phyloP scores from a whole-genome alignment of 2,113 vertebrate genomes.

The Pardalotus punctatus region DNA sequence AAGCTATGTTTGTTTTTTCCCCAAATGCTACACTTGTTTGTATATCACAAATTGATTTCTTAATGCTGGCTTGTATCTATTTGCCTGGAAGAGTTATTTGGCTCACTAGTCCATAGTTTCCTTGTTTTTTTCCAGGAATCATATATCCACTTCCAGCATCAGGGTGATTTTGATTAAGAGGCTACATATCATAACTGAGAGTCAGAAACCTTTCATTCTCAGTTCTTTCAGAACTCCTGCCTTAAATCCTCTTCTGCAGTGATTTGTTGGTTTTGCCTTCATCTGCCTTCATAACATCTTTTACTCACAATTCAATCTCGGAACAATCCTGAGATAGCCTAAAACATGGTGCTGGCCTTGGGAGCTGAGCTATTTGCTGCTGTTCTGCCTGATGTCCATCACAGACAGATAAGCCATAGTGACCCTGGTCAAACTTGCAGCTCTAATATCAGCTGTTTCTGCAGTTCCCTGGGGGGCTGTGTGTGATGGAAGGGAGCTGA shows the following conservation, averaged over 20 bases:
- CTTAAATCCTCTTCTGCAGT: background rate
- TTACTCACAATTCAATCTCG: background rate
- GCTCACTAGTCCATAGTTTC: background rate
- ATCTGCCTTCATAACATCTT: background rate
- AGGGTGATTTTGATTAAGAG: background rate
- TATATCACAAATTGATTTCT: background rate
- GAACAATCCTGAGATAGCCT: background rate
- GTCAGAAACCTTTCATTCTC: background rate
- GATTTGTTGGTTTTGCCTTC: background rate
- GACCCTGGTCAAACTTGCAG: background rate
- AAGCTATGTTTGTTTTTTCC: background rate
- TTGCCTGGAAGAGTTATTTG: background rate
- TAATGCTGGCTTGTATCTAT: background rate
- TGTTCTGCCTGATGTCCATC: background rate
- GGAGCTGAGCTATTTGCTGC: background rate
- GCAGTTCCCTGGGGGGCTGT: background rate
- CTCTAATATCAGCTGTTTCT: background rate
- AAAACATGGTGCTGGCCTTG: background rate
- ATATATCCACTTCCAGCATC: background rate
- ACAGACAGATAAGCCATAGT: background rate
- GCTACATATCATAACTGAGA: background rate
- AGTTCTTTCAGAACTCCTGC: background rate
- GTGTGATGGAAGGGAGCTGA: background rate
- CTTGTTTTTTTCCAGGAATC: background rate
- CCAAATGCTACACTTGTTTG: background rate